Conservation (phyloP, 2,113 vertebrate species). For the Lonchura striata region DNA sequence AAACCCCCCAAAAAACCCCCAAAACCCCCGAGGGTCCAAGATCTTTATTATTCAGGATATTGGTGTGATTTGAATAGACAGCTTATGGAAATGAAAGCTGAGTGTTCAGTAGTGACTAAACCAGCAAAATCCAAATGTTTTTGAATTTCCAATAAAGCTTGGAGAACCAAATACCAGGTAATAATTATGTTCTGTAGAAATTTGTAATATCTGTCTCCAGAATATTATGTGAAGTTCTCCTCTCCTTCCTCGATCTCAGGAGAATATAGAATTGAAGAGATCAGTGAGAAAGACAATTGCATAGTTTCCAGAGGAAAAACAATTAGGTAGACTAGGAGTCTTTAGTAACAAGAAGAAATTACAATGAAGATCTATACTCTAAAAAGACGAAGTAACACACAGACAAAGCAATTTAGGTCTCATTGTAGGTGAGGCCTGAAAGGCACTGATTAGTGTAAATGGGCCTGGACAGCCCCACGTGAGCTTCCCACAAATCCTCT, state of each 20-base stretch:
- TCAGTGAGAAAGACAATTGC: neutral
- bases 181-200: neutral
- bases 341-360: neutral
- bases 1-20: too few species aligned
- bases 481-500: neutral
- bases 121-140: neutral
- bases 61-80: neutral
- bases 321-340: neutral
- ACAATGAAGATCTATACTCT: neutral
- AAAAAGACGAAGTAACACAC: neutral
- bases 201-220: neutral
- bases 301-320: neutral
- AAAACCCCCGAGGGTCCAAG: neutral
- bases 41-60: neutral
- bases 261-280: neutral
- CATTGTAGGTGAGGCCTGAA: fast-evolving
- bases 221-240: neutral
- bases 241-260: neutral
- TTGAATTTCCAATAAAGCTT: neutral
- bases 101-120: neutral
- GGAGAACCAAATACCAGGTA: neutral
- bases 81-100: neutral
- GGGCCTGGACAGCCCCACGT: neutral
- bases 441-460: neutral
- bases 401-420: neutral